Evolutionary conservation across 2,113 vertebrate genomes (phyloP), one percentile per base, ranked within the genome.

Genomic region (Electrona antarctica): DNA sequence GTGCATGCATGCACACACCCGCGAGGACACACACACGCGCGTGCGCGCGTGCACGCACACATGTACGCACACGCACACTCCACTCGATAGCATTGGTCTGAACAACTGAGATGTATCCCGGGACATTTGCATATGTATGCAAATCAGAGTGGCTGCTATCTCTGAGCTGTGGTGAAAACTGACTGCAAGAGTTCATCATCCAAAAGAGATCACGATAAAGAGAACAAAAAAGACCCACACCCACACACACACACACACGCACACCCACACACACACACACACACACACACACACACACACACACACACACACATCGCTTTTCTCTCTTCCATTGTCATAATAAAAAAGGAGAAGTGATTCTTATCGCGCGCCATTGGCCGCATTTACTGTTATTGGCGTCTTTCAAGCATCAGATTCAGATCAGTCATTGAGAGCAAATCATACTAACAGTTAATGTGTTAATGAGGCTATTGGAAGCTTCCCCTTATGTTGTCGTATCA

Each of bases 51-150:
- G 64, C 63, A 77, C 70, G 67, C 63, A 60, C 47, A 66, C 50
- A 71, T 62, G 59, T 60, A 63, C 45, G 50, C 72, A 60, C 52
- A 60, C 54, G 63, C 68, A 76, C 55, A 45, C 41, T 62, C 46
- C 51, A 60, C 76, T 7, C 81, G 81, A 87, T 87, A 85, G 62
- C 82, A 80, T 71, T 21, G 33, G 54, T 70, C 64, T 79, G 57
- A 74, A 70, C 79, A 84, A 71, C 74, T 81, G 77, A 86, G 78
- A 80, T 71, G 76, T 63, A 85, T 70, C 74, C 14, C 1, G 41
- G 12, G 0, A 14, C 52, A 88, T 93, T 92, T 93, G 89, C 91
- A 93, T 92, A 90, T 89, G 78, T 88, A 91, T 92, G 91, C 87
- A 93, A 94, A 93, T 92, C 58, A 69, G 65, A 56, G 64, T n/a